Percentiles rank a stretch among this genome's conserved stretches.
These are phyloP conservation scores for Andrena fulva DNA, from an alignment of 2,888 invertebrate genomes.

Conservation along the genomic window DNA sequence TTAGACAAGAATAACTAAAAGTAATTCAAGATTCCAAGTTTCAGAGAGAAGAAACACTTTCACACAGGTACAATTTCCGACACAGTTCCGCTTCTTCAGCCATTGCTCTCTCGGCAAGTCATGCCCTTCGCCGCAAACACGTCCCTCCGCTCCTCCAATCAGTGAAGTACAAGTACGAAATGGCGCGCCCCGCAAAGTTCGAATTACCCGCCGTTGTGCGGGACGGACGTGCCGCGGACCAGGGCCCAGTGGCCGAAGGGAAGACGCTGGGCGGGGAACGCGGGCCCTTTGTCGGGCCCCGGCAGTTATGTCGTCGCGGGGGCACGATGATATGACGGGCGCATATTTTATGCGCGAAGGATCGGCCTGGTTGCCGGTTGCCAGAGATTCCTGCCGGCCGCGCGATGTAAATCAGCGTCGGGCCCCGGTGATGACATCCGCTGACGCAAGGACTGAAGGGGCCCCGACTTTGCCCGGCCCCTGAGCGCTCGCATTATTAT, in stretches of 20 bases:
- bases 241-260: neutral
- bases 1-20: too few relatives aligned
- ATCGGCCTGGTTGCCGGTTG: conserved; percentile 45
- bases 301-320: conserved; percentile 66
- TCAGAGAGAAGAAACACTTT: too few relatives aligned
- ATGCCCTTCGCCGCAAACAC: too few relatives aligned
- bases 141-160: neutral
- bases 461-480: conserved; percentile 48
- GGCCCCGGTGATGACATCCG: conserved; percentile 78
- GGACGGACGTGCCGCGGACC: neutral
- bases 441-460: conserved; percentile 79
- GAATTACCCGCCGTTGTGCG: neutral
- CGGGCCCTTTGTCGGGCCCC: conserved; percentile 65
- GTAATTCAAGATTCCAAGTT: too few relatives aligned
- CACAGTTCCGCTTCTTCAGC: too few relatives aligned
- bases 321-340: conserved; percentile 82
- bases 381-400: conserved; percentile 56
- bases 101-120: too few relatives aligned
- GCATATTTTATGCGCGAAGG: conserved; percentile 81
- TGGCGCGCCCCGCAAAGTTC: neutral
- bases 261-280: conserved; percentile 10
- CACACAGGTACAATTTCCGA: too few relatives aligned
- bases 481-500: conserved; percentile 74
- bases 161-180: neutral
- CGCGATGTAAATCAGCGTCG: conserved; percentile 80